phyloP scores from a whole-genome alignment of 2,113 vertebrate species.

The Lamprologus sp. region DNA sequence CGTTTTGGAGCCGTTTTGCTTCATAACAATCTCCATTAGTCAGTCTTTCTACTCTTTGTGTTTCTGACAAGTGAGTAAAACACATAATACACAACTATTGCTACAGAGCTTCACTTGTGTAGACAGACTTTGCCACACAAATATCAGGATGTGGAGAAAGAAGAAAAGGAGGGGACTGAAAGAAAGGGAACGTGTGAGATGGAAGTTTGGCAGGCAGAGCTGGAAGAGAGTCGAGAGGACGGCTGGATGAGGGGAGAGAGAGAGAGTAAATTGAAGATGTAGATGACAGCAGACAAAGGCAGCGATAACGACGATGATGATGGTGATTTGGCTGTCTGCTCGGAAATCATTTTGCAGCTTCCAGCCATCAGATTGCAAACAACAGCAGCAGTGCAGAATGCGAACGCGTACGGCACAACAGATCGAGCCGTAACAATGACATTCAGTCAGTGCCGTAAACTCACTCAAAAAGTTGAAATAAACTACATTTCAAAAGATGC shows the following conservation, averaged over 20 bases:
- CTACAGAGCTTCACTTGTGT: not conserved
- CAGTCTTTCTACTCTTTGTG: not conserved
- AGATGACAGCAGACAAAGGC: not conserved
- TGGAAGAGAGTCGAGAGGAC: not conserved
- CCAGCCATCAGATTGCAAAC: not conserved
- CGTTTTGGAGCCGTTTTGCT: not conserved
- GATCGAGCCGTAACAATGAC: not conserved
- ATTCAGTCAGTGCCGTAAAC: not conserved
- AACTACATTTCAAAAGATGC: not conserved
- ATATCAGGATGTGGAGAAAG: not conserved
- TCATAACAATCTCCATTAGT: not conserved
- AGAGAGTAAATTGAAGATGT: not conserved
- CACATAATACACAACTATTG: no score
- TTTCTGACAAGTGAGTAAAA: not conserved
- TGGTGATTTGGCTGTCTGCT: conserved; percentile 2
- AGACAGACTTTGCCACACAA: not conserved
- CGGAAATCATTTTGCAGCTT: not conserved
- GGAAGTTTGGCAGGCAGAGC: conserved; percentile 11
- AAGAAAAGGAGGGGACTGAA: not conserved
- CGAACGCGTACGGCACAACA: not conserved
- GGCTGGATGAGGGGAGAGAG: not conserved
- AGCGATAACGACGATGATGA: not conserved
- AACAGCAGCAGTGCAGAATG: not conserved
- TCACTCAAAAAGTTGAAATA: not conserved
- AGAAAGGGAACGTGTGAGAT: not conserved